Evolutionary conservation across 2,888 invertebrate genomes (phyloP), one percentile per base, ranked within the genome.

Genomic region (Drosophila lacicola): DNA sequence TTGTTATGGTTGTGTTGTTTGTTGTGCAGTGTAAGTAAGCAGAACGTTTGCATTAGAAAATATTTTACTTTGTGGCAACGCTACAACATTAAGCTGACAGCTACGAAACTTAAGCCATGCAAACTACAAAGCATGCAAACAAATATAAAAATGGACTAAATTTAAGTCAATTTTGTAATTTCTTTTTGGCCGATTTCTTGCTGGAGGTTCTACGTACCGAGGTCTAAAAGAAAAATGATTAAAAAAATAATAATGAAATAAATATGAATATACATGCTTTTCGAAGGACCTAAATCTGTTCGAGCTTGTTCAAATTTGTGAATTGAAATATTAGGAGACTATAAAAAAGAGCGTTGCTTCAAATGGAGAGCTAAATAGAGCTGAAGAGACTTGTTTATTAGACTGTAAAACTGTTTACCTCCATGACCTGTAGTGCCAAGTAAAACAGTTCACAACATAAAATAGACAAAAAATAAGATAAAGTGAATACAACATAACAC

Each of bases 381-480:
- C 62, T 70, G 53, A 70, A 67, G 62, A 63, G 55, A 71, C 45
- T 73, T 63, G 53, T 70, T 51, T 62, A 71, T 66, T 67, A 71
- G 53, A 66, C 63, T 63, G 66, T 69, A 53, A 78, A 70, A 66
- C 64, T 75, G 70, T 84, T 89, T 90, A 90, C 90, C 90, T 90
- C 90, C 88, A 90, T 82, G 76, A 90, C 90, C 90, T 90, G 80
- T 62, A 61, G 54, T 67, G 57, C 80, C 64, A 56, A 70, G 57
- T 72, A 44, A 61, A 77, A 66, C 67, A 79, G 58, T 61, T 73
- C 53, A 51, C 68, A 70, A 82, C 82, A 80, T 79, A 81, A 82
- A 87, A 78, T 73, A 81, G 82, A 80, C 46, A 60, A 67, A 70
- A 71, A 71, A 65, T 65, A 69, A 69, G 74, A 81, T 61, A 71